Conservation (phyloP, 2,113 vertebrate genomes). For the Pycnonotus jocosus region DNA sequence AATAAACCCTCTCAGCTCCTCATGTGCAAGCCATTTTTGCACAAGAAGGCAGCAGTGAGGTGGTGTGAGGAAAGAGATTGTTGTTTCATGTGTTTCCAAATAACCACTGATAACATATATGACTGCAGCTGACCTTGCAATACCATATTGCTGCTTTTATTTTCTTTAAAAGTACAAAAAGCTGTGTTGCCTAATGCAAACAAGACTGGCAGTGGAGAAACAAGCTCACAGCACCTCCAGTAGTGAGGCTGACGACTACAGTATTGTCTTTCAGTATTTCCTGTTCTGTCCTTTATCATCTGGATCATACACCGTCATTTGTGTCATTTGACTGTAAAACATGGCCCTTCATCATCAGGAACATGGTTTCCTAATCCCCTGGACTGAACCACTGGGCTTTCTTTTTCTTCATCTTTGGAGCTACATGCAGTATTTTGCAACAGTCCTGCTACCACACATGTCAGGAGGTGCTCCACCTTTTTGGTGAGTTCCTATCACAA, state of each 20-base stretch:
- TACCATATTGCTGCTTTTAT: neutral
- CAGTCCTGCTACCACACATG: neutral
- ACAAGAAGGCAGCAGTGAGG: neutral
- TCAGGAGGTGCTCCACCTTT: neutral
- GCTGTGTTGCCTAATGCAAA: neutral
- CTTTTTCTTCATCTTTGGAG: neutral
- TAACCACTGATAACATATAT: neutral
- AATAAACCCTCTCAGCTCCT: neutral
- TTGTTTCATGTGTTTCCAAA: constrained; percentile 13
- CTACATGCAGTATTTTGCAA: neutral
- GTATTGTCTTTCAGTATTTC: neutral
- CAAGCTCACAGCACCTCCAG: neutral
- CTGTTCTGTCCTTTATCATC: neutral
- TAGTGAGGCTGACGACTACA: neutral
- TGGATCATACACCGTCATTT: neutral
- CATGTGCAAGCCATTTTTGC: neutral
- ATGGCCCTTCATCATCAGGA: neutral
- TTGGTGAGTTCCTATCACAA: neutral
- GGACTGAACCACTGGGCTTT: neutral
- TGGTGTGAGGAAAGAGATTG: neutral
- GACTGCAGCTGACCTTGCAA: neutral
- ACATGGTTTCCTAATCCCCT: neutral
- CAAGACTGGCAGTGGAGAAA: neutral
- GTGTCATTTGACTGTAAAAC: neutral
- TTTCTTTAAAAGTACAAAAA: constrained; percentile 2